Evolutionary conservation across 2,113 vertebrate genomes (phyloP).

Genomic region (Eclectus roratus): DNA sequence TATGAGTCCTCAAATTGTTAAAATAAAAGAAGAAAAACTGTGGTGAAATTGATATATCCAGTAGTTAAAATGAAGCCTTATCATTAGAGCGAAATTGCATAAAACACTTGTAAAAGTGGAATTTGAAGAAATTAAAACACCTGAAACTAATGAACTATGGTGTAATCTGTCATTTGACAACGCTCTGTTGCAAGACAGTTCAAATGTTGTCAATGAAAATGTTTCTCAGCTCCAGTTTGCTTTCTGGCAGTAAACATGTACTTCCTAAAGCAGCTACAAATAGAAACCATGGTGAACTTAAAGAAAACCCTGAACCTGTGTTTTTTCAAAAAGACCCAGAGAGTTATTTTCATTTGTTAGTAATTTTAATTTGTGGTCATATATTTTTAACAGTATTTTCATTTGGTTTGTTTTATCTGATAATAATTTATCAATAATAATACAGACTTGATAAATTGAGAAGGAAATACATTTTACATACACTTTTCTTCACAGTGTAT

Average conservation of each 20-base stretch:
- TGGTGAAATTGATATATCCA: conserved; percentile 13
- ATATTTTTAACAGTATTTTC: not conserved
- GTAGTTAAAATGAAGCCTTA: conserved; percentile 29
- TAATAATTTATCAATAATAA: not conserved
- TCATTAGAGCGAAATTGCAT: not conserved
- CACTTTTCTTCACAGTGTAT: not conserved
- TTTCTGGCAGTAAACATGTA: not conserved
- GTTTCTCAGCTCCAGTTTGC: not conserved
- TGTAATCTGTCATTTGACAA: not conserved
- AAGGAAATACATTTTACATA: not conserved
- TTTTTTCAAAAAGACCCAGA: not conserved
- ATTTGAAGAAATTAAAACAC: not conserved
- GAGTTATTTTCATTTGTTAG: not conserved
- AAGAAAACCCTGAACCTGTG: not conserved
- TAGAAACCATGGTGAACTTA: not conserved
- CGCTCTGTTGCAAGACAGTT: not conserved
- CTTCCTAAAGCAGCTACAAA: not conserved
- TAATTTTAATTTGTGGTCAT: not conserved
- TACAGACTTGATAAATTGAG: not conserved
- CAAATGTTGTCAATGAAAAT: not conserved
- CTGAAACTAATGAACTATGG: not conserved
- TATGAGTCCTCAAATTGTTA: conserved; percentile 33
- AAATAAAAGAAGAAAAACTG: conserved; percentile 48
- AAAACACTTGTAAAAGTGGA: conserved; percentile 28
- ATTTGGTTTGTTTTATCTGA: not conserved